These are phyloP conservation scores for Hyalella azteca DNA, from an alignment of 2,888 invertebrate species.

Conservation along the genomic window DNA sequence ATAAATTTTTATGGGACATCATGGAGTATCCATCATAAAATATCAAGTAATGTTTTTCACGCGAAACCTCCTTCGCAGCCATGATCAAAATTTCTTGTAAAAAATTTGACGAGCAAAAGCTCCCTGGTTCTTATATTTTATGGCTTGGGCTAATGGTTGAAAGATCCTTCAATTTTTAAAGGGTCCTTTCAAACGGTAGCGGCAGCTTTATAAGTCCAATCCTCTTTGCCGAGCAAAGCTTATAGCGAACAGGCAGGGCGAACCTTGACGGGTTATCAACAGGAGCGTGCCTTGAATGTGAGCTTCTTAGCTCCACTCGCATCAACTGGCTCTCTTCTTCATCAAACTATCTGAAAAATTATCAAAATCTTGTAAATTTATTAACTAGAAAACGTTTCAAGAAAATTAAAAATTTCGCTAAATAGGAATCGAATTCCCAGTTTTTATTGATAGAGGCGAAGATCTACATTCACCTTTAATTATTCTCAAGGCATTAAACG, in stretches of 20 bases:
- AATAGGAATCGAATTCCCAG: no score
- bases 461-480: no score
- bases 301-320: no score
- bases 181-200: constrained; percentile 31
- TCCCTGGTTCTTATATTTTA: constrained; percentile 17
- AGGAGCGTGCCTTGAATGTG: not conserved
- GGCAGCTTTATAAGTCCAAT: constrained; percentile 35
- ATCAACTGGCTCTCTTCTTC: no score
- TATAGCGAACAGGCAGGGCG: constrained; percentile 20
- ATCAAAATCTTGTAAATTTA: no score
- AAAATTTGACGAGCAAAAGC: constrained; percentile 31
- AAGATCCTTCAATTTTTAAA: constrained; percentile 32
- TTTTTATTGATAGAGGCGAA: no score
- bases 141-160: constrained; percentile 30
- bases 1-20: constrained; percentile 11
- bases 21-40: not conserved
- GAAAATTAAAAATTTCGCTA: no score
- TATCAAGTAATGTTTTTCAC: constrained; percentile 4
- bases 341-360: no score
- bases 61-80: not conserved
- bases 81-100: constrained; percentile 27
- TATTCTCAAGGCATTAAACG: no score
- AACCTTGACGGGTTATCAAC: not conserved
- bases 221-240: constrained; percentile 33
- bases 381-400: no score